These are phyloP conservation scores for Mola mola DNA, from an alignment of 2,113 vertebrate genomes.

Conservation along the genomic window DNA sequence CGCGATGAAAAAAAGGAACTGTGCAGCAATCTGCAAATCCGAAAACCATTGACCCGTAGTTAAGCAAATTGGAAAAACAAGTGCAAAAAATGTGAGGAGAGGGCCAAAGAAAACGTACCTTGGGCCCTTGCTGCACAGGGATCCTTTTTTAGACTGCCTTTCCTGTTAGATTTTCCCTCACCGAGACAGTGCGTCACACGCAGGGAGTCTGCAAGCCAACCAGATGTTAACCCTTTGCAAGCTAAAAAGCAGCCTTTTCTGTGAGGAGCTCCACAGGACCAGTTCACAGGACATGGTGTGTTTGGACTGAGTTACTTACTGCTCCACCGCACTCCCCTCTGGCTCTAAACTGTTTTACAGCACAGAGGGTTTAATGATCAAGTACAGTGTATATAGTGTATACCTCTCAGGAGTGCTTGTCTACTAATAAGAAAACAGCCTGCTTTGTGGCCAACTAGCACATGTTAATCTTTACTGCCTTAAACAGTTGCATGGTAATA, in stretches of 20 bases:
- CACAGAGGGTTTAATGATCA: conserved; percentile 68
- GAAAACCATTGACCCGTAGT: conserved; percentile 75
- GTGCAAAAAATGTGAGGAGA: conserved; percentile 79
- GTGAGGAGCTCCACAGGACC: conserved; percentile 47
- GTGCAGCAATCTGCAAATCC: conserved; percentile 74
- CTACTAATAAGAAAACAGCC: conserved; percentile 30
- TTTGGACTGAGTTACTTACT: conserved; percentile 66
- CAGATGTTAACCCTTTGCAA: conserved; percentile 76
- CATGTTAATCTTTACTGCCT: conserved; percentile 38
- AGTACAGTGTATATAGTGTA: conserved; percentile 64
- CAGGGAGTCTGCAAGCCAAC: conserved; percentile 67
- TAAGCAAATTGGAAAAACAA: conserved; percentile 84
- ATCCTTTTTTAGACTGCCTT: conserved; percentile 83
- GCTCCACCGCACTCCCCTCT: conserved; percentile 51
- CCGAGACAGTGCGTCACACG: conserved; percentile 83
- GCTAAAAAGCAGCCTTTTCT: conserved; percentile 50
- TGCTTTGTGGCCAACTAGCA: conserved; percentile 49
- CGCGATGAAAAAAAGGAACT: conserved; percentile 71
- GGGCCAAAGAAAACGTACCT: conserved; percentile 83
- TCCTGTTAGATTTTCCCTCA: conserved; percentile 81
- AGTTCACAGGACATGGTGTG: conserved; percentile 49
- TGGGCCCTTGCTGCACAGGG: conserved; percentile 75
- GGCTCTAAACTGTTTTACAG: conserved; percentile 77
- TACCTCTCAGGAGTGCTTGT: conserved; percentile 52
- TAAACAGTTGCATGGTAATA: conserved; percentile 56